Evolutionary conservation across 2,888 invertebrate species (phyloP).

Genomic region (Periphyllus acericola): DNA sequence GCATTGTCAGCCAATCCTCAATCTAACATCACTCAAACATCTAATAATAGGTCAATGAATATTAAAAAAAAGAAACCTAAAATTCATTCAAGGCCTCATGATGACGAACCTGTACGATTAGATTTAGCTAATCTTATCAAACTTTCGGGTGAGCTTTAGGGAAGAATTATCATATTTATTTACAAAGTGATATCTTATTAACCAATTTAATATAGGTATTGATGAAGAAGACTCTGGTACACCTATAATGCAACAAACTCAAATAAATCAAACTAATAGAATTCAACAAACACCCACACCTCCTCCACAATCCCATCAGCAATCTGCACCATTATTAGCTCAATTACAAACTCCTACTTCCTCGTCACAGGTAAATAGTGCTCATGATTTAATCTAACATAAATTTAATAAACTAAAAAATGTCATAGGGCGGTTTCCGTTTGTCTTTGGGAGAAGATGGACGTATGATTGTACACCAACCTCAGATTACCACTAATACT

Average conservation of each 20-base stretch:
- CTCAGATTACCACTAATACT: slow-evolving; percentile 62
- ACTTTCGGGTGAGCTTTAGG: slow-evolving; percentile 71
- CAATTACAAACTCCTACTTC: slow-evolving; percentile 62
- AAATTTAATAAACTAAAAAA: slow-evolving; percentile 17
- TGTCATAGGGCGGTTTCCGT: slow-evolving; percentile 68
- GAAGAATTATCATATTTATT: slow-evolving; percentile 1
- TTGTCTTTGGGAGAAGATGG: slow-evolving; percentile 77
- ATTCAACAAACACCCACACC: slow-evolving; percentile 52
- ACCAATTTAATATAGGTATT: slow-evolving; percentile 67
- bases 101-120: slow-evolving; percentile 70
- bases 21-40: slow-evolving; percentile 61
- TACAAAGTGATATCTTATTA: slow-evolving; percentile 18
- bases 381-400: neutral
- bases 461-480: slow-evolving; percentile 74
- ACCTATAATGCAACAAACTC: slow-evolving; percentile 62
- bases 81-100: slow-evolving; percentile 63
- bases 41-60: slow-evolving; percentile 48
- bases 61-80: slow-evolving; percentile 69
- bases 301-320: slow-evolving; percentile 60
- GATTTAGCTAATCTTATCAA: slow-evolving; percentile 81
- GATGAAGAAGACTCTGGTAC: slow-evolving; percentile 73
- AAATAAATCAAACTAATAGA: slow-evolving; percentile 59
- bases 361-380: slow-evolving; percentile 47
- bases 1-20: slow-evolving; percentile 66
- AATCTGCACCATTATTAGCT: slow-evolving; percentile 60